phyloP scores from a whole-genome alignment of 1,140 invertebrate species.

The Diploscapter pachys region DNA sequence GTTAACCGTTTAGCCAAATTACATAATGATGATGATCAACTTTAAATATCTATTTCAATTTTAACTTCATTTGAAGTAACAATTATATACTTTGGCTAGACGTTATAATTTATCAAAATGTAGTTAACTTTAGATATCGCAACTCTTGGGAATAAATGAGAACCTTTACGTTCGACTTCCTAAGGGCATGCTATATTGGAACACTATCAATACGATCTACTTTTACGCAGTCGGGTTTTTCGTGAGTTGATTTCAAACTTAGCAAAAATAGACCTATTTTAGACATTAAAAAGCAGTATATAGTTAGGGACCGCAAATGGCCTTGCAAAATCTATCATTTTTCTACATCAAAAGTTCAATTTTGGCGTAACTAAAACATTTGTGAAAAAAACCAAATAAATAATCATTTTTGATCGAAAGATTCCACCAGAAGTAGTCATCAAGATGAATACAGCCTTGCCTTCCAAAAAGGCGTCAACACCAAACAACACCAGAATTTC shows the following conservation, averaged over 20 bases:
- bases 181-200: conserved; percentile 29
- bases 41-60: conserved; percentile 2
- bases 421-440: too few species aligned
- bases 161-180: conserved; percentile 22
- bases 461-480: too few species aligned
- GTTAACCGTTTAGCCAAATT: neutral
- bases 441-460: too few species aligned
- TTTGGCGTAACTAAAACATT: neutral
- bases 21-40: neutral
- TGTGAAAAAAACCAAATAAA: neutral
- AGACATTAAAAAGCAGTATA: neutral
- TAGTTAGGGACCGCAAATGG: too few species aligned
- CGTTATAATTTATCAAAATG: neutral
- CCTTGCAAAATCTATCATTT: neutral
- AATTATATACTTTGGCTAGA: neutral
- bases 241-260: conserved; percentile 15
- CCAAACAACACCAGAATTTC: too few species aligned
- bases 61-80: neutral
- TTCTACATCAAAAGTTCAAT: neutral
- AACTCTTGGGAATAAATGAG: conserved; percentile 34
- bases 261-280: neutral
- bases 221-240: conserved; percentile 14
- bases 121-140: conserved; percentile 26
- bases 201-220: conserved; percentile 26
- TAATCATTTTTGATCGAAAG: neutral